Base-by-base conservation (phyloP, 1,140 invertebrate genomes). In the Drosophila mayri region DNA sequence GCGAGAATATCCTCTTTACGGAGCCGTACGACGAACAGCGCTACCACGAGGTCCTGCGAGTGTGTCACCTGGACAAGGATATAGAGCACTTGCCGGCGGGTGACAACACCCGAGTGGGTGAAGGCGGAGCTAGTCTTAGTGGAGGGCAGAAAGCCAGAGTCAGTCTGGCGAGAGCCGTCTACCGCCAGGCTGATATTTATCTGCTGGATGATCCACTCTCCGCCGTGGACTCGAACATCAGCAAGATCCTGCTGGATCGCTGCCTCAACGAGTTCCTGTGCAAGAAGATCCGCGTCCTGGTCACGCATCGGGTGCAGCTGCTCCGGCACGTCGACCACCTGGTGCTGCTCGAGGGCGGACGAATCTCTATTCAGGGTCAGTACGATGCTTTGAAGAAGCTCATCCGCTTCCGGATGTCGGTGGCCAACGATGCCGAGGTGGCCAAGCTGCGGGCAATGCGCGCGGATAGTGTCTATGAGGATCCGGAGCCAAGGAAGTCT, bases 261-360 rank as follows among this genome's bases (percentile, higher is more conserved):
- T 96, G 95, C 59, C 95, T 96, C 14, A 93, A 94, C 49, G 95
- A 95, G 7, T 95, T 95, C 78, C 92, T 98, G 16, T 57, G 94
- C 94, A 96, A 92, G 94, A 97, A 94, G 95, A 97, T 94, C 81
- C 96, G 92, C 3, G 95, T 95, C 10, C 92, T 99, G 37, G 97
- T 98, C 10, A 99, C 97, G 0, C 97, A 99, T 94, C 97, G 98
- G 82, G 93, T 98, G 8, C 97, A 98, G 72, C 96, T 97, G 84
- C 94, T 99, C 6, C 96, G 96, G 83, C 93, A 94, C 47, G 97
- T 96, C 0, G 95, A 97, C 87, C 94, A 94, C 82, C 93, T 95
- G 90, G 93, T 98, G 9, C 95, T 95, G 78, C 93, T 94, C 40
- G 94, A 94, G 38, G 94, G 95, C 92, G 96, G 94, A 0, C 81